Base-by-base conservation (phyloP, 64 coral and sea anemone genomes). In the Stylophora pistillata region DNA sequence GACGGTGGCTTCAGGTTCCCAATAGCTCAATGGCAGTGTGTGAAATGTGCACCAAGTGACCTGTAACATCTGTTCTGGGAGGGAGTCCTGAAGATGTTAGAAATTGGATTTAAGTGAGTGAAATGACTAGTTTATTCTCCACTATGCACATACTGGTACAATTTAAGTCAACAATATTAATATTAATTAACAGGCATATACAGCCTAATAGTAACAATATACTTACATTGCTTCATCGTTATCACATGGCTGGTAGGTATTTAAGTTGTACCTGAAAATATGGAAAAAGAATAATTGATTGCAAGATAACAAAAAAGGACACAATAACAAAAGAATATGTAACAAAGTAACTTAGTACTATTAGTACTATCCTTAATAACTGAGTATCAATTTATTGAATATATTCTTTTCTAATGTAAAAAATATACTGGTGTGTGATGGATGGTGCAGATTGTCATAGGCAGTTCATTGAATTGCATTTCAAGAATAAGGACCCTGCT, bases 1-100 rank as follows among this genome's bases (percentile, higher is more conserved):
- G 89, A 91, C 16, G 1, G 71, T 31, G 89, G 89, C 1, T 91
- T 91, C 28, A 53, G 89, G 15, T 91, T 91, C 52, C 89, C 89
- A 2, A 25, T 91, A 21, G 89, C 89, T 4, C 71, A 91, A 41
- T 91, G 57, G 9, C 89, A 70, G 23, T 73, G 79, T 10, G 28
- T 0, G 16, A 17, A 91, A 3, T 91, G 89, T 33, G 54, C 88
- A 37, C 78, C 88, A 2, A 80, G 76, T 30, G 69, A 58, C 27
- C 30, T 90, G 55, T 90, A 90, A 32, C 16, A 33, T 12, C 27
- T 32, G 1, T 90, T 90, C 56, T 90, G 88, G 88, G 78, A 83
- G 20, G 88, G 88, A 3, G 88, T 90, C n/a, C 56, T 59, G 52
- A 26, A 32, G 15, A 82, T 90, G 77, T 71, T 41, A 30, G 78